Evolutionary conservation across 2,113 vertebrate genomes (phyloP).

Genomic region (Ctenomys sociabilis): DNA sequence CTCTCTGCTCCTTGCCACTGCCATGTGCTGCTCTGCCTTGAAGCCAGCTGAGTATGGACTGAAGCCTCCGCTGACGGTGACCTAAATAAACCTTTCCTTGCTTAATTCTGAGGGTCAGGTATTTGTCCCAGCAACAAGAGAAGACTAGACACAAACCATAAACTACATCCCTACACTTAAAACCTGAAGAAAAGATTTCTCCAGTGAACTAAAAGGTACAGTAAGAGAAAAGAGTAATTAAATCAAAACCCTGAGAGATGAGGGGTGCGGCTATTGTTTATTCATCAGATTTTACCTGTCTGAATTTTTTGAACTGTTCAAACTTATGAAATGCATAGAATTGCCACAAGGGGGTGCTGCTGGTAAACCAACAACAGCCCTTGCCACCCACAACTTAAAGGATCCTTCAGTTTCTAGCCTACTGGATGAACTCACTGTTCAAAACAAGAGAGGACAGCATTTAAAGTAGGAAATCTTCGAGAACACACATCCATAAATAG

Average conservation of each 20-base stretch:
- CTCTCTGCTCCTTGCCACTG: too few species aligned
- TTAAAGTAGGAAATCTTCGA: neutral
- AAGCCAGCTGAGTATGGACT: too few species aligned
- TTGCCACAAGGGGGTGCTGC: conserved; percentile 82
- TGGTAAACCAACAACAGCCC: conserved; percentile 69
- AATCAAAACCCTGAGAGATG: neutral
- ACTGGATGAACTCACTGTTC: fast-evolving
- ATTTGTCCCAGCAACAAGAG: too few species aligned
- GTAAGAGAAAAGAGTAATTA: neutral
- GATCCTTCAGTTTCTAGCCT: neutral
- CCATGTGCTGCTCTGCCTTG: too few species aligned
- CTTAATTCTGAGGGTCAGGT: too few species aligned
- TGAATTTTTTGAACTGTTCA: neutral
- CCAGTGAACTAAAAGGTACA: neutral
- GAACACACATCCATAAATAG: neutral
- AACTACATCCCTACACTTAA: neutral
- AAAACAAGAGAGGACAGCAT: neutral
- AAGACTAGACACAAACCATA: neutral
- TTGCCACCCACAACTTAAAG: fast-evolving
- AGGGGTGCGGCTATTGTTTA: neutral
- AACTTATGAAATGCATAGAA: conserved; percentile 58
- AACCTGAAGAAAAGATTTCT: neutral
- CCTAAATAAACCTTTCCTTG: too few species aligned
- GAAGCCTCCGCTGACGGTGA: too few species aligned
- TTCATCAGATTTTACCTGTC: neutral